These are phyloP conservation scores for Rotaria macrura DNA, from an alignment of 2,888 invertebrate species.

Conservation along the genomic window DNA sequence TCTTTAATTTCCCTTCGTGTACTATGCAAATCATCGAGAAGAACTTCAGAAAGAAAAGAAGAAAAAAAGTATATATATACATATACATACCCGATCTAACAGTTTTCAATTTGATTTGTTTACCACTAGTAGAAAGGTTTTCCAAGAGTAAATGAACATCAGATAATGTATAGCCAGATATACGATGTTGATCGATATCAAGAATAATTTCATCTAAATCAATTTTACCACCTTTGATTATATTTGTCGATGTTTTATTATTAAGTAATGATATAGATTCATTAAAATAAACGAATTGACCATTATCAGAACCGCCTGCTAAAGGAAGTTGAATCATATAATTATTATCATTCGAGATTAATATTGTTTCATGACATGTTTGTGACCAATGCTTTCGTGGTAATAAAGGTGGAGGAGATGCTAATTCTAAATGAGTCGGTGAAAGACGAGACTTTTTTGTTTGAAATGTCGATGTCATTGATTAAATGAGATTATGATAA, in stretches of 20 bases:
- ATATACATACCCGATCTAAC: background rate
- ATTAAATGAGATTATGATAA: background rate
- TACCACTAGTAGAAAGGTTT: background rate
- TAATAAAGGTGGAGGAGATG: background rate
- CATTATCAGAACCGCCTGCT: conserved; percentile 30
- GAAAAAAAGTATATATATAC: too few species aligned
- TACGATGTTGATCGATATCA: background rate
- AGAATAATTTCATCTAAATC: background rate
- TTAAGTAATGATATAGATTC: background rate
- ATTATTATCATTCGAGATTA: background rate
- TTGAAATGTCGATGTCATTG: background rate
- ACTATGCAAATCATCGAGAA: background rate
- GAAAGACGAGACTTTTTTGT: background rate
- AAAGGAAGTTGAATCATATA: background rate
- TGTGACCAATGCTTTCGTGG: background rate
- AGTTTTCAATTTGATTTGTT: conserved; percentile 7
- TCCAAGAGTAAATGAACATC: background rate
- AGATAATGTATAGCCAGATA: background rate
- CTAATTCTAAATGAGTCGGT: background rate
- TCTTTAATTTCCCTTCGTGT: background rate
- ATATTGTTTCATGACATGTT: background rate
- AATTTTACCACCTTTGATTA: conserved; percentile 14
- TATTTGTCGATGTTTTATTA: background rate
- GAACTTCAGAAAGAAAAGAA: background rate
- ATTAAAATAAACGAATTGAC: conserved; percentile 28